Conservation (phyloP, 2,797 vertebrate genomes). For the Syngnathus rostellatus region DNA sequence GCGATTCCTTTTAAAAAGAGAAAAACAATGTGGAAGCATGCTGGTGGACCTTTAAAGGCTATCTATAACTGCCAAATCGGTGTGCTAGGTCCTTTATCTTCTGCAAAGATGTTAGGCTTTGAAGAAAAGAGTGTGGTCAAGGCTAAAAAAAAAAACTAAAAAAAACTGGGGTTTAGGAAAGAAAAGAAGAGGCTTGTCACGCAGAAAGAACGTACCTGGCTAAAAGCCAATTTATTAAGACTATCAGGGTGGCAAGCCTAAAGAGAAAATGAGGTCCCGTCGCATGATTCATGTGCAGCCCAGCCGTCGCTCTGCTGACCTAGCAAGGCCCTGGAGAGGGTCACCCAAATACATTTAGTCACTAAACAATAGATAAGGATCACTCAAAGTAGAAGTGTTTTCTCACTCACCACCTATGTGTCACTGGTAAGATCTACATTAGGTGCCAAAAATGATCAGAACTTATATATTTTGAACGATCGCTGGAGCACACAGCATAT, state of each 20-base stretch:
- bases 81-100: conserved; percentile 17
- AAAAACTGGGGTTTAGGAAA: conserved; percentile 17
- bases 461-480: neutral
- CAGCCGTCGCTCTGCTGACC: conserved; percentile 22
- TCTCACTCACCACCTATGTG: conserved; percentile 15
- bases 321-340: conserved; percentile 26
- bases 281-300: conserved; percentile 37
- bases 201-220: conserved; percentile 18
- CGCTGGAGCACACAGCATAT: neutral
- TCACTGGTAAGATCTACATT: conserved; percentile 11
- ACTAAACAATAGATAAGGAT: conserved; percentile 33
- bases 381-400: conserved; percentile 8
- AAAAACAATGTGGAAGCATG: conserved; percentile 18
- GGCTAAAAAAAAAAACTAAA: neutral
- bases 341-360: conserved; percentile 35
- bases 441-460: neutral
- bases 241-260: conserved; percentile 20
- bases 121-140: conserved; percentile 13
- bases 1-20: conserved; percentile 47
- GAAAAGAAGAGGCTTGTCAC: conserved; percentile 5
- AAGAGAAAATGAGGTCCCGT: conserved; percentile 19
- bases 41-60: conserved; percentile 38
- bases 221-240: conserved; percentile 34
- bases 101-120: conserved; percentile 27
- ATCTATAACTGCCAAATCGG: conserved; percentile 33